phyloP scores from a whole-genome alignment of 2,797 vertebrate genomes.

The Enteromius argenteus region DNA sequence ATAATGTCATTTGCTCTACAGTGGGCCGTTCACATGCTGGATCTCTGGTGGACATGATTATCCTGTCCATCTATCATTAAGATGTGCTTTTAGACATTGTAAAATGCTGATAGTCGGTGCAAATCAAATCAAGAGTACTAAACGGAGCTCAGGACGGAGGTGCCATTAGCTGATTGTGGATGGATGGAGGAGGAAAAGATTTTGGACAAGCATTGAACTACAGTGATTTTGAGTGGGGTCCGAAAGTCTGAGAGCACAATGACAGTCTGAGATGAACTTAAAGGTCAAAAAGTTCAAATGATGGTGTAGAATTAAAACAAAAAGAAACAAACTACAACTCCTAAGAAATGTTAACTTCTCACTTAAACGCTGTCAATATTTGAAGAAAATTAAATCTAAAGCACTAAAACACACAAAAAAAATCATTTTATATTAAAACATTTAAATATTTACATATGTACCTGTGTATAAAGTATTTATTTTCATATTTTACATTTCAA shows the following conservation, averaged over 20 bases:
- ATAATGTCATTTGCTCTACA: constrained; percentile 57
- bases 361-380: not conserved
- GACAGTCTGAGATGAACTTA: not conserved
- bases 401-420: too few species aligned
- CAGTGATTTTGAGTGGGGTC: not conserved
- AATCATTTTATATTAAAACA: too few species aligned
- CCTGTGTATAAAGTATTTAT: too few species aligned
- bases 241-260: not conserved
- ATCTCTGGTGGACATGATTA: constrained; percentile 39
- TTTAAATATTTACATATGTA: too few species aligned
- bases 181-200: not conserved
- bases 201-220: constrained; percentile 4
- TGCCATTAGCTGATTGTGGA: not conserved
- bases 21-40: constrained; percentile 30
- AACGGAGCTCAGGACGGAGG: constrained; percentile 2
- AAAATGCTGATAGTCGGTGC: constrained; percentile 12
- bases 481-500: not conserved
- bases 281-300: not conserved
- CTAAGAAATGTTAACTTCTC: not conserved
- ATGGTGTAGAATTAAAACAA: not conserved
- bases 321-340: not conserved
- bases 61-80: constrained; percentile 16
- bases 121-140: constrained; percentile 36
- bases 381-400: not conserved
- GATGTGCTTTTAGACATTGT: constrained; percentile 32